Percentiles rank a stretch among this genome's conserved stretches.
phyloP scores from a whole-genome alignment of 2,797 vertebrate genomes.

The Pteronotus mesoamericanus region DNA sequence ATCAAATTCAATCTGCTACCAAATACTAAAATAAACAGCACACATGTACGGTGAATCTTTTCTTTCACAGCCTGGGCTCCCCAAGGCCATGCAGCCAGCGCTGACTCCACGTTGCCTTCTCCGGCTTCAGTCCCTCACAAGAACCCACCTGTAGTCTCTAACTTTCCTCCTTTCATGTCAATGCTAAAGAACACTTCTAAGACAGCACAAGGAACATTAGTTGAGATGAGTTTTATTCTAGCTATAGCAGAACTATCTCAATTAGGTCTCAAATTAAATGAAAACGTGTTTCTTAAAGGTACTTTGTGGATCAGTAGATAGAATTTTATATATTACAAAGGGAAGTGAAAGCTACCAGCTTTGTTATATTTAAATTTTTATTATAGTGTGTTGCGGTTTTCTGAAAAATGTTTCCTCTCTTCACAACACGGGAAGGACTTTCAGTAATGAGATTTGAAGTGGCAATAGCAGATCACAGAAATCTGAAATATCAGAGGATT shows the following conservation, averaged over 20 bases:
- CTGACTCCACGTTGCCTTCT: not conserved
- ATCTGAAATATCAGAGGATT: conserved; percentile 27
- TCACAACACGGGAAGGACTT: conserved; percentile 3
- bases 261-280: not conserved
- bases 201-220: not conserved
- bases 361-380: not conserved
- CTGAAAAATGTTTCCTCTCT: conserved; percentile 30
- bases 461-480: conserved; percentile 17
- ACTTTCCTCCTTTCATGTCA: not conserved
- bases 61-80: not conserved
- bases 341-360: conserved; percentile 7
- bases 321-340: not conserved
- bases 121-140: not conserved
- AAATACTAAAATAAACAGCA: not conserved
- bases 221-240: conserved; percentile 14
- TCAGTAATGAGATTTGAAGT: not conserved
- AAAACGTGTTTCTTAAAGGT: not conserved
- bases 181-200: not conserved
- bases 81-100: not conserved
- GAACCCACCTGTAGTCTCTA: not conserved
- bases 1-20: not conserved
- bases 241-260: not conserved
- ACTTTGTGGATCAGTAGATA: not conserved
- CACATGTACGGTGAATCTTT: not conserved
- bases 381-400: not conserved